Conservation (phyloP, 2,113 vertebrate species). For the Pica pica region DNA sequence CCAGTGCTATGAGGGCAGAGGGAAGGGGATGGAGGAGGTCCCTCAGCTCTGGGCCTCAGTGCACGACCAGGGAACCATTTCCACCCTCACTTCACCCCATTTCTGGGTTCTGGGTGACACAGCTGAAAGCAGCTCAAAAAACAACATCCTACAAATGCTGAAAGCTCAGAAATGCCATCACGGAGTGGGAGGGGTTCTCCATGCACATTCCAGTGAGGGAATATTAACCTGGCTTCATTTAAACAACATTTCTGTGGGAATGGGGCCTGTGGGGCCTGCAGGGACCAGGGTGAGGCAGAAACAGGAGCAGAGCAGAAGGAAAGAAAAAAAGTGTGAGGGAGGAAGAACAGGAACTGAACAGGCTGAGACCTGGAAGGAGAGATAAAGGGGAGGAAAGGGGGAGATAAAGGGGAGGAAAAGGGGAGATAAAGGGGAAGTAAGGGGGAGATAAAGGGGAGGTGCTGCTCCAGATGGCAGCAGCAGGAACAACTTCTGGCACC, state of each 20-base stretch:
- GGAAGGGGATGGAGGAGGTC: neutral
- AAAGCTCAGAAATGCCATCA: neutral
- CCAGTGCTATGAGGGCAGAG: neutral
- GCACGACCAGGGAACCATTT: neutral
- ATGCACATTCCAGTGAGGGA: neutral
- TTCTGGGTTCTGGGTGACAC: neutral
- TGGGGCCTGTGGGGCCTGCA: neutral
- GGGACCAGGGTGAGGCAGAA: neutral
- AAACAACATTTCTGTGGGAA: neutral
- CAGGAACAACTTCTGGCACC: neutral
- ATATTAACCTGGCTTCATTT: neutral
- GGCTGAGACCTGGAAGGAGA: neutral
- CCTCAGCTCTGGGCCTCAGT: neutral
- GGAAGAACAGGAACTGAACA: neutral
- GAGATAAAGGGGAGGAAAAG: neutral
- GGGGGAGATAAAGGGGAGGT: neutral
- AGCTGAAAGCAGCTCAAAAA: neutral
- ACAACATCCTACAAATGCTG: neutral
- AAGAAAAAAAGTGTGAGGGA: neutral
- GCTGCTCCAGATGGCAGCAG: neutral
- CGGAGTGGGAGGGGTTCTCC: neutral
- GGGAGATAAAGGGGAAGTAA: neutral
- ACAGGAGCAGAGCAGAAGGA: neutral
- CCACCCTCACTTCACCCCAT: fast-evolving
- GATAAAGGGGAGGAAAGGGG: neutral